Evolutionary conservation across 2,888 invertebrate species (phyloP), one percentile per base, ranked within the genome.

Genomic region (Ptychoptera albimana): DNA sequence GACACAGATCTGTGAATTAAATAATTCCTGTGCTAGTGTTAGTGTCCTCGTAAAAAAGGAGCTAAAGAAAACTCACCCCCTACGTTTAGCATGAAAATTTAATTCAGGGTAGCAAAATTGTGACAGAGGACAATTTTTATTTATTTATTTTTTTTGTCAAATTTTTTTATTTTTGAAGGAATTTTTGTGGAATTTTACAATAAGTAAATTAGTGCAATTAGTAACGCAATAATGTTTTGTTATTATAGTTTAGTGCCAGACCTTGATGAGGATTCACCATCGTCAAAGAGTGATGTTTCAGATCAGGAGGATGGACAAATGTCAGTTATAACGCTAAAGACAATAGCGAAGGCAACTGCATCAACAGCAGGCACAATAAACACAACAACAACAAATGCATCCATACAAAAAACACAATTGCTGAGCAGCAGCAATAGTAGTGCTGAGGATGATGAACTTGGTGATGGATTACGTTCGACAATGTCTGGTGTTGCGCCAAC

Each of bases 231-330:
- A 5, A 23, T 23, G 23, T 23, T 23, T 7, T 23, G 23, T 23
- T 23, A 23, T 61, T 61, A 39, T 61, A 88, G 88, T 56, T 72
- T 89, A 60, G 85, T 87, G 61, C 87, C 86, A 68, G 82, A 82
- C 74, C 72, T 86, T 58, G 87, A 87, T 55, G 81, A 81, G 50
- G 84, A 84, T 36, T 79, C 85, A 30, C 74, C 77, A 48, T 83
- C 84, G 51, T 80, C 84, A 54, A 82, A 81, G 61, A 80, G 78
- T 59, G 79, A 77, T 56, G 74, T 68, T 39, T 74, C 79, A 48
- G 77, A 79, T 49, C 76, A 75, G 53, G 77, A 76, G 48, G 75
- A 75, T 45, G 54, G 55, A 12, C 59, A 58, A 49, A 53, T 55
- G 2, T 57, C 53, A 30, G 44, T 44, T n/a, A 40, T 30, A 50